Conservation (phyloP, 2,797 vertebrate species). For the Pipistrellus pipistrellus region DNA sequence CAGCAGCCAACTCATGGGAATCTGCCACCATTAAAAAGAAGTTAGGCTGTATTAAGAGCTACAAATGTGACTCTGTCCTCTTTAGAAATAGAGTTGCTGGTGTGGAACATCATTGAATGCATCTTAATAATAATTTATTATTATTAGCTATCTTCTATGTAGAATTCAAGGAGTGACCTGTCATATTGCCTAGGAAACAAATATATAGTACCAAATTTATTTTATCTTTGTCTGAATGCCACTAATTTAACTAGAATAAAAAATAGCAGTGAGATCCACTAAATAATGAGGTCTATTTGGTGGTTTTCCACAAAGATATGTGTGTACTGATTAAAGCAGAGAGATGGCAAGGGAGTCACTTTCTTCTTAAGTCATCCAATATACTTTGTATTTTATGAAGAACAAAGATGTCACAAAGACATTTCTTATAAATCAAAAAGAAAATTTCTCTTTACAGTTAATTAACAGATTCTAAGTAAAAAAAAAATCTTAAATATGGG, state of each 20-base stretch:
- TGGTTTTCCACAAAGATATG: constrained; percentile 5
- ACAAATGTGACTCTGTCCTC: constrained; percentile 5
- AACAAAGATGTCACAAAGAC: constrained; percentile 4
- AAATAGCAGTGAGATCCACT: background rate
- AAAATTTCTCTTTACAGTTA: constrained; percentile 13
- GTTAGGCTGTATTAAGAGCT: constrained; percentile 19
- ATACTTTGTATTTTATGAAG: constrained; percentile 22
- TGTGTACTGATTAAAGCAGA: constrained; percentile 15
- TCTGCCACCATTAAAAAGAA: constrained; percentile 4
- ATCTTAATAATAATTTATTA: constrained; percentile 62
- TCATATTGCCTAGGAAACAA: constrained; percentile 50
- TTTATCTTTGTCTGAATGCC: background rate
- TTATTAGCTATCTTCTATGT: constrained; percentile 37
- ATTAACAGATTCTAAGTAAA: constrained; percentile 35
- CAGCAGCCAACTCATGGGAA: background rate
- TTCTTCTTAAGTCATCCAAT: constrained; percentile 42
- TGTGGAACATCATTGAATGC: constrained; percentile 65
- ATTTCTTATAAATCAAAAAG: constrained; percentile 50
- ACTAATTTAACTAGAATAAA: constrained; percentile 42
- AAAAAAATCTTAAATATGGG: background rate
- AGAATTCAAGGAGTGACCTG: constrained; percentile 25
- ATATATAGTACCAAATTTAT: background rate
- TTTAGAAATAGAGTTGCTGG: constrained; percentile 54
- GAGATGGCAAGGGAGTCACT: background rate
- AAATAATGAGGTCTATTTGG: constrained; percentile 17